Conservation (phyloP, 2,888 invertebrate genomes). For the Parasteatoda lunata region DNA sequence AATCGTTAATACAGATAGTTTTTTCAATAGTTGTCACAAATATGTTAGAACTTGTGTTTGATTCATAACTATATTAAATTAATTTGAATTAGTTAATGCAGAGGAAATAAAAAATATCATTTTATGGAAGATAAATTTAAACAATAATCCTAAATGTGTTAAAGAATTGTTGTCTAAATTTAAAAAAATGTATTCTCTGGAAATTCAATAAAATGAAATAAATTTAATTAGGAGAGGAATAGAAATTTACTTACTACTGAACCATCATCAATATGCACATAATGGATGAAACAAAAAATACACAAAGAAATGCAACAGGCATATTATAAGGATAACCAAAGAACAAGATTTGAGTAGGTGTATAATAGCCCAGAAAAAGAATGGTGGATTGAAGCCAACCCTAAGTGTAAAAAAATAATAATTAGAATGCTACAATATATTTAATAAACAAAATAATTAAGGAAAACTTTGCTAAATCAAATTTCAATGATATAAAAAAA, state of each 20-base stretch:
- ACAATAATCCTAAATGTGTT: no score
- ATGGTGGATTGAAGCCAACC: constrained; percentile 53
- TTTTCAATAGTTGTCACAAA: no score
- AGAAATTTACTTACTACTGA: constrained; percentile 40
- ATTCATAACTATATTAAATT: no score
- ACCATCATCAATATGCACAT: constrained; percentile 51
- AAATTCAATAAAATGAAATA: neutral
- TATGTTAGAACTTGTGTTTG: no score
- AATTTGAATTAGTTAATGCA: no score
- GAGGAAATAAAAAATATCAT: no score
- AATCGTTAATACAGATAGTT: no score
- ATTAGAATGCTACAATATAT: neutral
- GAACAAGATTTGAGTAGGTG: constrained; percentile 38
- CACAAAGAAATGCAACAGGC: constrained; percentile 38
- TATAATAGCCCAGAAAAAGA: constrained; percentile 50
- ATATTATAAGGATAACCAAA: constrained; percentile 41
- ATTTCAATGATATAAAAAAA: no score
- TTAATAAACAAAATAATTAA: neutral
- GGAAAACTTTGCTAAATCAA: no score
- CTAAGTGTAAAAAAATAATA: constrained; percentile 19
- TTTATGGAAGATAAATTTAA: no score
- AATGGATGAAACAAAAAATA: constrained; percentile 41
- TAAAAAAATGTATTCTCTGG: no score
- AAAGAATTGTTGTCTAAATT: no score
- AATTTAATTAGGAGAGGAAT: neutral